Base-by-base conservation (phyloP, 2,797 vertebrate genomes). In the Esox masquinongy region DNA sequence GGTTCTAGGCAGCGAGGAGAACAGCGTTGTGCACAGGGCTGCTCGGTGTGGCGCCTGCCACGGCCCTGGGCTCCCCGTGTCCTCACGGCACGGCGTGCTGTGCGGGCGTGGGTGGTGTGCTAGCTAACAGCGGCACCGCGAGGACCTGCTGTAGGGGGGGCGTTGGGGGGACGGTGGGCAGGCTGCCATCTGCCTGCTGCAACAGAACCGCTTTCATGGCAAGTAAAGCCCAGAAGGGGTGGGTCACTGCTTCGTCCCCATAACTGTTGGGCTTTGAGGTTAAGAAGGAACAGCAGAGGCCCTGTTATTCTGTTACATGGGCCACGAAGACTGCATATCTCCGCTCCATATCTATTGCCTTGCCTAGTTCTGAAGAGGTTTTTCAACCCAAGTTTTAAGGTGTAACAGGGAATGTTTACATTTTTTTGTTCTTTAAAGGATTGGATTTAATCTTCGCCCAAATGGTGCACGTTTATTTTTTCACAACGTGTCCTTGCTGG, bases 41-140 rank as follows among this genome's bases (percentile, higher is more conserved):
- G 79, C 47, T 86, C 88, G 87, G 85, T 78, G 84, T 26, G 72
- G 78, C 74, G 84, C 79, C 77, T 72, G 79, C 70, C 39, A 15
- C 74, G 75, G 89, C 82, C 24, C 43, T 17, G 26, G 43, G 50
- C 70, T 59, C 50, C 17, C 70, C 56, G 47, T 56, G 49, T 36
- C 50, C 59, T 53, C 24, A 31, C 61, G 51, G 36, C 51, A 5
- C 9, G 82, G 83, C 85, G 68, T 80, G 80, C 78, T 79, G 84
- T 83, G 90, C 82, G 0, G 77, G 84, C 34, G 90, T 91, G 87
- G 92, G 92, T 59, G 88, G 84, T 80, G 79, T 88, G 85, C 86
- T 87, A 6, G 15, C 68, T 26, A 9, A 43, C 29, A 31, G n/a
- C n/a, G n/a, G 39, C 29, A 31, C 19, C n/a, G 68, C 36, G 67